Conservation (phyloP, 35 echinoderm and acorn worm genomes). For the Chiridota heheva region DNA sequence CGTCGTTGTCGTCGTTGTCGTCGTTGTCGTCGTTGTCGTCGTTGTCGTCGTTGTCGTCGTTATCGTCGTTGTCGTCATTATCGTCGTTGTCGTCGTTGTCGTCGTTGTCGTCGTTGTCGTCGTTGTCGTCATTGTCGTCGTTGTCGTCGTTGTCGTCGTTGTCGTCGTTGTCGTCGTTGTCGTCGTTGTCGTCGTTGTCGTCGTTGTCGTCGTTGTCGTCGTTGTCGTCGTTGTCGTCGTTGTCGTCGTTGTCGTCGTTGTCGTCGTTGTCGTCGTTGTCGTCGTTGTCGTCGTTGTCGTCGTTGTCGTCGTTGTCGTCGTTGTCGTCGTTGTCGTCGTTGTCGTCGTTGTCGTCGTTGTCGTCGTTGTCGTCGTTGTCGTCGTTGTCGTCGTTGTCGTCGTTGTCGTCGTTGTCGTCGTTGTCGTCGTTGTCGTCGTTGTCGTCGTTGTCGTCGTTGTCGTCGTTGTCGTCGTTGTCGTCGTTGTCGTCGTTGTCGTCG, state of each 20-base stretch:
- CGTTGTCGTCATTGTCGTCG: background rate
- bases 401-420: too few relatives aligned
- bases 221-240: background rate
- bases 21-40: background rate
- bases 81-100: background rate
- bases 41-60: background rate
- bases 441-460: too few relatives aligned
- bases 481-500: too few relatives aligned
- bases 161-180: constrained; percentile 11
- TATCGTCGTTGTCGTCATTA: background rate
- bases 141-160: constrained; percentile 13
- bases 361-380: too few relatives aligned
- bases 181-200: constrained; percentile 4
- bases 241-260: background rate
- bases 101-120: constrained; percentile 1
- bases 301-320: too few relatives aligned
- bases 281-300: too few relatives aligned
- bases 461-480: too few relatives aligned
- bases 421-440: too few relatives aligned
- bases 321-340: too few relatives aligned
- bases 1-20: background rate
- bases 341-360: too few relatives aligned
- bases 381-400: too few relatives aligned
- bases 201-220: background rate
- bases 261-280: too few relatives aligned